Conservation (phyloP, 1,140 invertebrate genomes). For the Brachionus paranguensis region DNA sequence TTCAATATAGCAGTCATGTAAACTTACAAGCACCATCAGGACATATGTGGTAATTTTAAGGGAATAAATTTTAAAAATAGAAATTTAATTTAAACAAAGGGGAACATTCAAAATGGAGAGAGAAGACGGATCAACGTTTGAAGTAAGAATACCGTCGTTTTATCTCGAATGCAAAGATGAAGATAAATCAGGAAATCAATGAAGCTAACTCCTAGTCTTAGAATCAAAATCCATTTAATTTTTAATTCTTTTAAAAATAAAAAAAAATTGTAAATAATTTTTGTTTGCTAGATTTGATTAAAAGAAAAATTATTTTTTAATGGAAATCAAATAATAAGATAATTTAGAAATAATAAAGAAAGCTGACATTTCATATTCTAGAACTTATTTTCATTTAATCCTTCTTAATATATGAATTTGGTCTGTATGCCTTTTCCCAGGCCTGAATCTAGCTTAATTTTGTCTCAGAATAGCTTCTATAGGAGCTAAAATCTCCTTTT, state of each 20-base stretch:
- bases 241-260: background rate
- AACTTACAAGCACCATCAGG: constrained; percentile 92
- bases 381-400: too few relatives aligned
- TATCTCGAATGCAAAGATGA: constrained; percentile 62
- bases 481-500: too few relatives aligned
- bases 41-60: constrained; percentile 75
- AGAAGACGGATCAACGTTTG: constrained; percentile 88
- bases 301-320: too few relatives aligned
- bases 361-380: too few relatives aligned
- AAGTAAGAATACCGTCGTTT: constrained; percentile 91
- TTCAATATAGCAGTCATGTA: constrained; percentile 94
- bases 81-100: constrained; percentile 59
- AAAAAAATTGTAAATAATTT: background rate
- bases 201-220: background rate
- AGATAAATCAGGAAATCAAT: background rate
- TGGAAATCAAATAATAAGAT: too few relatives aligned
- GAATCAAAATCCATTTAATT: background rate
- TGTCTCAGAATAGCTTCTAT: too few relatives aligned
- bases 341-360: too few relatives aligned
- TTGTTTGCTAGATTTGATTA: background rate
- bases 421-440: too few relatives aligned
- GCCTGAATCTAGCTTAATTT: too few relatives aligned
- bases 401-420: too few relatives aligned
- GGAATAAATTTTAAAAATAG: background rate
- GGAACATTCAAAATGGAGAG: constrained; percentile 92